These are phyloP conservation scores for Genyomyrus donnyi DNA, from an alignment of 2,113 vertebrate genomes.

Conservation along the genomic window DNA sequence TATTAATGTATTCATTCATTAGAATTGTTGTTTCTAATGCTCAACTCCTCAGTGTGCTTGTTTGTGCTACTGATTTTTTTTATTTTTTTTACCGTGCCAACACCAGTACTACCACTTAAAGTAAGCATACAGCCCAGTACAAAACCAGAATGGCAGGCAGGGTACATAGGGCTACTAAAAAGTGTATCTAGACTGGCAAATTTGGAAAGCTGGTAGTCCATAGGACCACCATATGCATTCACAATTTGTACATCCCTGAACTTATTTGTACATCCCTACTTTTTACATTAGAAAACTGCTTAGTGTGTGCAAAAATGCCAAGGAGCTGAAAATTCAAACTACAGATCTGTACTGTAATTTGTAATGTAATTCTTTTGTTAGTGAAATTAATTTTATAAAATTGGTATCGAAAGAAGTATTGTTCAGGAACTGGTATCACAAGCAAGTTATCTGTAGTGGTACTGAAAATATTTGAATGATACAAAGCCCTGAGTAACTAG, in stretches of 20 bases:
- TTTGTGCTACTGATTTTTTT: background rate
- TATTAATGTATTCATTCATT: background rate
- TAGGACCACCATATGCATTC: background rate
- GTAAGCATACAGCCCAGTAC: background rate
- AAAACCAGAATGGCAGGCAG: background rate
- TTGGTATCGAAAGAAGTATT: background rate
- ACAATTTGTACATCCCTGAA: background rate
- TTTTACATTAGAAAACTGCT: no score
- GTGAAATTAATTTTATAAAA: background rate
- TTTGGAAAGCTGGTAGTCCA: background rate
- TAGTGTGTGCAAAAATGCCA: background rate
- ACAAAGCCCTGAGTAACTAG: background rate
- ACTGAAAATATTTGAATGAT: background rate
- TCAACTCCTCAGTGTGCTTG: background rate
- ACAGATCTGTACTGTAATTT: background rate
- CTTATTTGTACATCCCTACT: no score
- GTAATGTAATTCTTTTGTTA: background rate
- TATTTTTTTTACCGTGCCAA: background rate
- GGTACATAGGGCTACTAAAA: background rate
- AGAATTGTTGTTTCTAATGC: background rate
- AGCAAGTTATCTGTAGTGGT: background rate
- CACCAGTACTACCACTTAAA: background rate
- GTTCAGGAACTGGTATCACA: background rate
- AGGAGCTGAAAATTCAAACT: background rate
- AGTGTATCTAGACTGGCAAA: background rate